Conservation (phyloP, 2,888 invertebrate species). For the Allolobophora icterica region DNA sequence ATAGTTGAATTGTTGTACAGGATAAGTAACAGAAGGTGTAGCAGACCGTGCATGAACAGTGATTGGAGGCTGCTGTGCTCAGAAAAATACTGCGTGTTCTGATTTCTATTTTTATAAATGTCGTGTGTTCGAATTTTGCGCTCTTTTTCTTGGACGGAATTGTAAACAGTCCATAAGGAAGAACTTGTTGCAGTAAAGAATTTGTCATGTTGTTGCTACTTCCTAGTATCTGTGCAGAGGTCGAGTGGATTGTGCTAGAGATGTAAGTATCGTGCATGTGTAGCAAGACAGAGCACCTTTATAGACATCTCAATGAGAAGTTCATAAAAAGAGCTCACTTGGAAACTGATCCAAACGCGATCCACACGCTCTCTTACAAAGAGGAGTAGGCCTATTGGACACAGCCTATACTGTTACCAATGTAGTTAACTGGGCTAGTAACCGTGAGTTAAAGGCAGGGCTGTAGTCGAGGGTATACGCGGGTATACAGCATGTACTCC, state of each 20-base stretch:
- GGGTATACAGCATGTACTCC: too few species aligned
- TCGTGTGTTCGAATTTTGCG: not conserved
- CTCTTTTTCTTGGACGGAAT: not conserved
- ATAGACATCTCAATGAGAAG: not conserved
- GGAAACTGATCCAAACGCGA: too few species aligned
- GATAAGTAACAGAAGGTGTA: not conserved
- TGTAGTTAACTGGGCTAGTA: too few species aligned
- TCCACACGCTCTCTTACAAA: too few species aligned
- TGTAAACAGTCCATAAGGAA: not conserved
- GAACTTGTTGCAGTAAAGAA: not conserved
- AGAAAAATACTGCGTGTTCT: not conserved
- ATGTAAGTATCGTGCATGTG: not conserved
- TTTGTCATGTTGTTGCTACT: not conserved
- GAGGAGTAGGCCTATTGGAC: too few species aligned
- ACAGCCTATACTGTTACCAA: too few species aligned
- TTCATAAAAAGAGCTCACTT: too few species aligned
- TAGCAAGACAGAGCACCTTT: not conserved
- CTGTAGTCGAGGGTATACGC: too few species aligned
- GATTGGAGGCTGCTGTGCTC: not conserved
- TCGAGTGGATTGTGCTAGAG: not conserved
- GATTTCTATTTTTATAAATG: conserved; percentile 9
- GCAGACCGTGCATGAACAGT: not conserved
- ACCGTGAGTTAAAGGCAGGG: too few species aligned
- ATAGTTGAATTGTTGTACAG: not conserved
- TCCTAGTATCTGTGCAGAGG: not conserved